phyloP scores from a whole-genome alignment of 2,113 vertebrate species.

The Lophura nycthemera region DNA sequence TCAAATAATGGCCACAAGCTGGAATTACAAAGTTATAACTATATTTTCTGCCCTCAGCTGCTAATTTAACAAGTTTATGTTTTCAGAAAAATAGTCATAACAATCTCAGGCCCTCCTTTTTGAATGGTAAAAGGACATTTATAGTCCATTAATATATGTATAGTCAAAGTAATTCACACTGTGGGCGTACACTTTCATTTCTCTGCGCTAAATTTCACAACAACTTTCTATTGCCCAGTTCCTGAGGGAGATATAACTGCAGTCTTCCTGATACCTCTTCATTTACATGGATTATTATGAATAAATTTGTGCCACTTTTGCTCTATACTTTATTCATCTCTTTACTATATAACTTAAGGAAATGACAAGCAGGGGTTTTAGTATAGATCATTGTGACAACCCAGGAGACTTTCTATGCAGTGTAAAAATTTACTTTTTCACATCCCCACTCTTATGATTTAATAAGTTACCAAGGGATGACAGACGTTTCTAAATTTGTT shows the following conservation, averaged over 20 bases:
- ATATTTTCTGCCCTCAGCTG: background rate
- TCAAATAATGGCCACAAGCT: background rate
- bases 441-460: background rate
- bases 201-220: background rate
- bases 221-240: background rate
- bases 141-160: background rate
- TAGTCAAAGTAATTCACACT: background rate
- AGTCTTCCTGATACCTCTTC: background rate
- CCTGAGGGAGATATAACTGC: background rate
- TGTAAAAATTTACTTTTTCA: background rate
- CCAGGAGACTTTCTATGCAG: background rate
- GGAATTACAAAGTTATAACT: background rate
- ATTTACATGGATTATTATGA: background rate
- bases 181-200: background rate
- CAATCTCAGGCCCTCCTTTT: background rate
- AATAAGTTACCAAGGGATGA: background rate
- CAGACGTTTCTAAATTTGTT: background rate
- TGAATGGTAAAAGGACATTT: background rate
- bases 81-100: background rate
- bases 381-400: background rate
- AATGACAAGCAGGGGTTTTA: background rate
- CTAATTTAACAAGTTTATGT: background rate
- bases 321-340: background rate
- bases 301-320: background rate
- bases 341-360: background rate